These are phyloP conservation scores for Trichonephila inaurata DNA, from an alignment of 1,140 invertebrate species.

Conservation along the genomic window DNA sequence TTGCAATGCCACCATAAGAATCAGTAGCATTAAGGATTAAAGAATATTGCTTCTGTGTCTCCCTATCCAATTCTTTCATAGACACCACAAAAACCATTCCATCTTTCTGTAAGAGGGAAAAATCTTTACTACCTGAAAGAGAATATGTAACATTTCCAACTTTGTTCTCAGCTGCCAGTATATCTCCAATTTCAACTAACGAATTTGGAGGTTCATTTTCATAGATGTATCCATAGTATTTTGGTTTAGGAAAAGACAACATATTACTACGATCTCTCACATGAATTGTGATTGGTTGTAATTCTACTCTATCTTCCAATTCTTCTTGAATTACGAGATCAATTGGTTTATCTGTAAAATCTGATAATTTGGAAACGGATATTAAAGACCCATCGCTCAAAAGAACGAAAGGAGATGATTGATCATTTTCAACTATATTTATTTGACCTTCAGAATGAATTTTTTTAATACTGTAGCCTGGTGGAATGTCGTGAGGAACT, in stretches of 20 bases:
- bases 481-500: slow-evolving; percentile 88
- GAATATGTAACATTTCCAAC: slow-evolving; percentile 47
- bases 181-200: slow-evolving; percentile 84
- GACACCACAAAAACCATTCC: slow-evolving; percentile 86
- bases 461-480: slow-evolving; percentile 90
- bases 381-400: slow-evolving; percentile 92
- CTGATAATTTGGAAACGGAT: slow-evolving; percentile 90
- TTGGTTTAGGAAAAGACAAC: slow-evolving; percentile 87
- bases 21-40: slow-evolving; percentile 89
- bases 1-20: slow-evolving; percentile 86
- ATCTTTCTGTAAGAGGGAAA: slow-evolving; percentile 81
- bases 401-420: slow-evolving; percentile 85
- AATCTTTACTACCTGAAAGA: slow-evolving; percentile 45
- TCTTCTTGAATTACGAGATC: slow-evolving; percentile 91
- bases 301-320: slow-evolving; percentile 87
- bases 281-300: slow-evolving; percentile 89
- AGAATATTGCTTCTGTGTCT: slow-evolving; percentile 85
- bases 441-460: slow-evolving; percentile 83
- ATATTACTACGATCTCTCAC: slow-evolving; percentile 90
- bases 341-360: slow-evolving; percentile 88
- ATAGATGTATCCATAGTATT: slow-evolving; percentile 86
- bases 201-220: slow-evolving; percentile 89
- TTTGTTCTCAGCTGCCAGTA: slow-evolving; percentile 6
- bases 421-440: slow-evolving; percentile 60
- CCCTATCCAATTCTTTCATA: slow-evolving; percentile 87